Base-by-base conservation (phyloP, 2,113 vertebrate species). In the Takifugu bimaculatus region DNA sequence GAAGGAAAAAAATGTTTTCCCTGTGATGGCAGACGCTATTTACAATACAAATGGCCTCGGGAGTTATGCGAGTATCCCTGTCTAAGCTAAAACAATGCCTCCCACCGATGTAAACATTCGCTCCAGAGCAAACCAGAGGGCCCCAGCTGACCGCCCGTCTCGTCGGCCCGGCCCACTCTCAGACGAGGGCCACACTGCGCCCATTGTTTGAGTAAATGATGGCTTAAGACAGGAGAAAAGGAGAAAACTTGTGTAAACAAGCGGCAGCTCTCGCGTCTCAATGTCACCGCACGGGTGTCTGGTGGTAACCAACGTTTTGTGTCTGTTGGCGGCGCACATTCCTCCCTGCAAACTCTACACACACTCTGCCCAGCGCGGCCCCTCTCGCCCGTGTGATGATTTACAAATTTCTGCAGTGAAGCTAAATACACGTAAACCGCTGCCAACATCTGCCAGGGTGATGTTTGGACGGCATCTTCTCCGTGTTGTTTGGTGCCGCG, bases 221-320 rank as follows among this genome's bases (percentile, higher is more conserved):
- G 78, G 82, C 81, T 81, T 82, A 81, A 74, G 74, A 86, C 64
- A 74, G 66, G 70, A 85, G 76, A 84, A 80, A 86, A 73, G 75
- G 75, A 80, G 72, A 77, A 84, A 77, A 82, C 86, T 88, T 91
- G 86, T 87, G 88, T 90, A 90, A 92, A 92, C 90, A 91, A 85
- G 85, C 82, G 65, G 20, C 52, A 68, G 82, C 81, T 88, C 87
- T 88, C 82, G 82, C 87, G 88, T 91, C 75, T 91, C 83, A 90
- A 88, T 88, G 80, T 80, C 84, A 78, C 86, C 65, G 77, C 83
- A 90, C 88, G 88, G 88, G 82, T 70, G 89, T 90, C 75, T 83
- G 70, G 67, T 74, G 80, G 69, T 49, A 58, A 82, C 59, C 67
- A 68, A 54, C 53, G 73, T n/a, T 56, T 75, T 85, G 72, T 74